Evolutionary conservation across 1,140 invertebrate genomes (phyloP).

Genomic region (Anastrepha obliqua): DNA sequence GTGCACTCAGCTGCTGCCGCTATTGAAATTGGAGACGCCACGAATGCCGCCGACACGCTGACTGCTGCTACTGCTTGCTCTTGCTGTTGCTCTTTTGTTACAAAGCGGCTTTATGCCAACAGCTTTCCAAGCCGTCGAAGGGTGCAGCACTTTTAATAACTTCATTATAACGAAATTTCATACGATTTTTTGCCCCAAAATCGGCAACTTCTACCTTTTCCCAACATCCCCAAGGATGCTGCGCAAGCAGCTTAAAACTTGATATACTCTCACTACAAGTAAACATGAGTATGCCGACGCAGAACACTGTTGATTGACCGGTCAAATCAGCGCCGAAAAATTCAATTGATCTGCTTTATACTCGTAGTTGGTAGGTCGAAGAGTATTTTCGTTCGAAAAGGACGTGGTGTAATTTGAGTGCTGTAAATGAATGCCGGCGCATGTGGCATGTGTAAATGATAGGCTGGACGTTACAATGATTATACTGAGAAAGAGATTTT

Average conservation of each 20-base stretch:
- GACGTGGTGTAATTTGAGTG: slow-evolving; percentile 23
- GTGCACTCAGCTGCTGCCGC: slow-evolving; percentile 27
- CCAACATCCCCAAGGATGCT: slow-evolving; percentile 31
- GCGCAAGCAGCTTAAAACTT: not conserved
- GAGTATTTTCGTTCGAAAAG: not conserved
- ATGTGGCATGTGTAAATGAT: slow-evolving; percentile 32
- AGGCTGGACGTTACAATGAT: slow-evolving; percentile 8
- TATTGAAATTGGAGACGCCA: slow-evolving; percentile 37
- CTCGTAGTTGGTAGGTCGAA: not conserved
- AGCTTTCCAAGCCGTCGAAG: not conserved
- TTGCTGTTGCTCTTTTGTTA: not conserved
- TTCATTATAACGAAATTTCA: slow-evolving; percentile 35
- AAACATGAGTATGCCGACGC: not conserved
- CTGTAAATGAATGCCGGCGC: slow-evolving; percentile 28
- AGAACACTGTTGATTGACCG: slow-evolving; percentile 16
- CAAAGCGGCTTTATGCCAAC: slow-evolving; percentile 47
- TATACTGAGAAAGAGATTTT: not conserved
- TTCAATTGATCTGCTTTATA: slow-evolving; percentile 4
- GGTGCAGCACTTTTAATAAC: slow-evolving; percentile 35
- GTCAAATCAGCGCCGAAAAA: not conserved
- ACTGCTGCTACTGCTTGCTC: not conserved
- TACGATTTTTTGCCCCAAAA: not conserved
- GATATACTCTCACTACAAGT: not conserved
- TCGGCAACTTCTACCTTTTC: not conserved
- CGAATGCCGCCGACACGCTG: not conserved